Percentiles rank a stretch among this genome's conserved stretches.
Conservation (phyloP, 2,888 invertebrate species). For the Lottia gigantea region DNA sequence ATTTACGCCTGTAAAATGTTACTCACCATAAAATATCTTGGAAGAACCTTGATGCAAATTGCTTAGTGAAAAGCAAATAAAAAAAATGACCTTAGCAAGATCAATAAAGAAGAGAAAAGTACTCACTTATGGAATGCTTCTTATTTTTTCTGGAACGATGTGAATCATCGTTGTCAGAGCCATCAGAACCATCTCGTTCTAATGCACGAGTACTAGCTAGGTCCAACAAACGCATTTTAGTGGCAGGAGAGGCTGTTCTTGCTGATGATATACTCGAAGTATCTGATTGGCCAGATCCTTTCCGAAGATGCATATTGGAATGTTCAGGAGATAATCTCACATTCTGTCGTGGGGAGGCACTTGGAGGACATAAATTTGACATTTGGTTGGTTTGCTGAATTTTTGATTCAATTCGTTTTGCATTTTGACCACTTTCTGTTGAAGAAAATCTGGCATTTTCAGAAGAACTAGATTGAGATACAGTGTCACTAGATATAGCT, state of each 20-base stretch:
- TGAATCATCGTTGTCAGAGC: no score
- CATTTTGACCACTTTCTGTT: conserved; percentile 5
- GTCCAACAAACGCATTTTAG: conserved; percentile 30
- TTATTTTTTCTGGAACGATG: no score
- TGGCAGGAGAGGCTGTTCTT: conserved; percentile 29
- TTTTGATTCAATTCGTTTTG: background rate
- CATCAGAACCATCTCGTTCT: conserved; percentile 27
- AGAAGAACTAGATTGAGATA: conserved; percentile 23
- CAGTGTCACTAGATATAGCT: conserved; percentile 10
- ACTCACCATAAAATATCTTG: no score
- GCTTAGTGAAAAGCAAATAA: no score
- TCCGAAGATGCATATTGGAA: background rate
- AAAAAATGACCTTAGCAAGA: no score
- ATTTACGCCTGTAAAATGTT: no score
- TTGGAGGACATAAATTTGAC: conserved; percentile 6
- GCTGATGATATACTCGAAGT: conserved; percentile 25
- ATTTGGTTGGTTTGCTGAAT: background rate
- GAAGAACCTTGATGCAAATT: no score
- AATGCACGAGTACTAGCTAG: conserved; percentile 30
- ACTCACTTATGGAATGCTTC: no score
- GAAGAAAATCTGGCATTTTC: conserved; percentile 9
- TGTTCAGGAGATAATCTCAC: background rate
- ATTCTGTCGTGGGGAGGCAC: background rate
- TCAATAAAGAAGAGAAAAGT: no score
- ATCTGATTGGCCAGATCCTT: conserved; percentile 25